These are phyloP conservation scores for Lepisosteus osseus DNA, from an alignment of 2,113 vertebrate species.

Conservation along the genomic window DNA sequence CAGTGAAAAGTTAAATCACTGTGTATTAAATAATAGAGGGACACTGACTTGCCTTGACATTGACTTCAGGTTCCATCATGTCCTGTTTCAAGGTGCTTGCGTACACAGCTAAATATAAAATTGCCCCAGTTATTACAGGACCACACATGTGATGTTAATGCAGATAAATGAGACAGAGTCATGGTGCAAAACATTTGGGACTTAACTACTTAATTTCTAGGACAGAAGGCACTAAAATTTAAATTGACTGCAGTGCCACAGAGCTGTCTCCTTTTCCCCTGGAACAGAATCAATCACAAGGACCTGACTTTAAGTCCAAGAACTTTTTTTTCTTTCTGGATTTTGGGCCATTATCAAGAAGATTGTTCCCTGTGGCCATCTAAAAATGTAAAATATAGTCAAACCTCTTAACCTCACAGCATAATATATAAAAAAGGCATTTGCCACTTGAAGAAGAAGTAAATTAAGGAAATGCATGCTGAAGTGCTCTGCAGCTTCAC, in stretches of 20 bases:
- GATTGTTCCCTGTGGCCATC: conserved; percentile 41
- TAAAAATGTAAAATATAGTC: conserved; percentile 24
- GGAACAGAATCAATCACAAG: conserved; percentile 53
- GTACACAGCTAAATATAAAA: conserved; percentile 54
- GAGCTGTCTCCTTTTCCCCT: conserved; percentile 39
- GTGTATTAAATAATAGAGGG: too few relatives aligned
- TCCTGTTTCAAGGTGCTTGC: conserved; percentile 51
- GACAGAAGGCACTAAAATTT: conserved; percentile 62
- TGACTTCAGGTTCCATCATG: conserved; percentile 28
- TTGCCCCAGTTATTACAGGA: conserved; percentile 62
- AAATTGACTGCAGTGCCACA: conserved; percentile 45
- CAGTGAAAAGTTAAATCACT: too few relatives aligned
- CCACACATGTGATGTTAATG: conserved; percentile 50
- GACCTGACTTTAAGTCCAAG: conserved; percentile 48
- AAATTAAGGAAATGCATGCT: not conserved
- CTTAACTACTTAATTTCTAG: conserved; percentile 73
- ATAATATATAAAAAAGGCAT: not conserved
- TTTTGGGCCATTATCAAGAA: conserved; percentile 11
- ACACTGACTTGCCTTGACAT: conserved; percentile 1
- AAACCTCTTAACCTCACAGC: conserved; percentile 1
- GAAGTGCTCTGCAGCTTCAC: not conserved
- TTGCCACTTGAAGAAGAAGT: not conserved
- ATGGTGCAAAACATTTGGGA: conserved; percentile 65
- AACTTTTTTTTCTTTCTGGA: conserved; percentile 26
- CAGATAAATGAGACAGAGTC: conserved; percentile 65